These are phyloP conservation scores for Centropus bengalensis DNA, from an alignment of 2,113 vertebrate species.

Conservation along the genomic window DNA sequence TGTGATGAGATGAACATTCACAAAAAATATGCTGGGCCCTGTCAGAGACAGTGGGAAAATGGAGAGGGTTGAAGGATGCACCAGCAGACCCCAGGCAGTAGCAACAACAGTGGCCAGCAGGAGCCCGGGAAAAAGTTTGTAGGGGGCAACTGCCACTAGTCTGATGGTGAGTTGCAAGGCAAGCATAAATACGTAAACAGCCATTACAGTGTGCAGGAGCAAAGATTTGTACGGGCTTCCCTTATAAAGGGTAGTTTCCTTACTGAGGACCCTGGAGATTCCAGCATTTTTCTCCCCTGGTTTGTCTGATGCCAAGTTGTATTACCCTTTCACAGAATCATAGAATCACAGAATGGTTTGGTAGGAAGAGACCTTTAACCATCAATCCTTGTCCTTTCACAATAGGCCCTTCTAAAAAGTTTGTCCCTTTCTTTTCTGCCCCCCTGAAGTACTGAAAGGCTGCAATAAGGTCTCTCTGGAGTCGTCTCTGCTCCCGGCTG, in stretches of 20 bases:
- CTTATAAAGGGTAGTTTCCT: background rate
- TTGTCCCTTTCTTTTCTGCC: background rate
- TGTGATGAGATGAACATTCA: background rate
- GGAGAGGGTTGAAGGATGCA: background rate
- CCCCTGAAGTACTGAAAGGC: background rate
- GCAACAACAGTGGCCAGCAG: background rate
- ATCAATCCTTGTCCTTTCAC: background rate
- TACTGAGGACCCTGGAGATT: constrained; percentile 13
- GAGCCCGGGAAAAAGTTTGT: background rate
- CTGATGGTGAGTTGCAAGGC: background rate
- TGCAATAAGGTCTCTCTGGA: background rate
- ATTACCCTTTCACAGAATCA: background rate
- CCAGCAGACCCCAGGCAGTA: background rate
- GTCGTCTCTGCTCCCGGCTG: background rate
- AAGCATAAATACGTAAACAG: background rate
- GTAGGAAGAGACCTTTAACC: background rate
- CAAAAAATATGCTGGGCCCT: background rate
- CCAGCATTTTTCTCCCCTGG: background rate
- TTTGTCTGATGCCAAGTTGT: background rate
- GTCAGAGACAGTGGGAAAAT: background rate
- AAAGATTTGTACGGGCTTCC: constrained; percentile 20
- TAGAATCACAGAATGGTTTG: background rate
- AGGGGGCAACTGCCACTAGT: background rate
- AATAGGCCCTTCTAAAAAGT: background rate
- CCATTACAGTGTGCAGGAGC: background rate